These are phyloP conservation scores for Gila orcuttii DNA, from an alignment of 2,113 vertebrate species.

Conservation along the genomic window DNA sequence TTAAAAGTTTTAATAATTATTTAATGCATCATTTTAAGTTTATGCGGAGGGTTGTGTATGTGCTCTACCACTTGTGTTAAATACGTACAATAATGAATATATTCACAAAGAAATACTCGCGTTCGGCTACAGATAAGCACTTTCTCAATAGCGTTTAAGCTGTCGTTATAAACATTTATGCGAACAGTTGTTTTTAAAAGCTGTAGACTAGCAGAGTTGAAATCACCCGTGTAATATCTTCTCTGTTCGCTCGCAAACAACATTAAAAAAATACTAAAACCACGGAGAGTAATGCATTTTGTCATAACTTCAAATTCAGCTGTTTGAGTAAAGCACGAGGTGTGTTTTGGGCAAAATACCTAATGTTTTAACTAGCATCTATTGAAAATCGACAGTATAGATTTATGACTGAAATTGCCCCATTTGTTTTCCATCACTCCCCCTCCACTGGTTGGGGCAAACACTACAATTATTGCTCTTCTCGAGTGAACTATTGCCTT, in stretches of 20 bases:
- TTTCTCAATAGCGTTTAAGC: background rate
- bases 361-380: background rate
- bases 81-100: background rate
- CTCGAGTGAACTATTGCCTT: conserved; percentile 17
- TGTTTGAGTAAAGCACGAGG: background rate
- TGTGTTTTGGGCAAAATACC: background rate
- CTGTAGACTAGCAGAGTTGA: background rate
- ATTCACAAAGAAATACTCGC: background rate
- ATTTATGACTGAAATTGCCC: conserved; percentile 22
- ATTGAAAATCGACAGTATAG: conserved; percentile 16
- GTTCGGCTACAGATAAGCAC: background rate
- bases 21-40: background rate
- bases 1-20: background rate
- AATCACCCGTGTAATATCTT: background rate
- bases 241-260: background rate
- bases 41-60: background rate
- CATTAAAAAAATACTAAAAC: background rate
- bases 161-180: background rate
- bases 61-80: background rate
- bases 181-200: background rate
- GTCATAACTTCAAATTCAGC: background rate
- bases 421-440: conserved; percentile 10
- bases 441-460: background rate
- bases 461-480: conserved; percentile 11
- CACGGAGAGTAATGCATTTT: background rate